Evolutionary conservation across 1,140 invertebrate genomes (phyloP), one percentile per base, ranked within the genome.

Genomic region (Trialeurodes vaporariorum): DNA sequence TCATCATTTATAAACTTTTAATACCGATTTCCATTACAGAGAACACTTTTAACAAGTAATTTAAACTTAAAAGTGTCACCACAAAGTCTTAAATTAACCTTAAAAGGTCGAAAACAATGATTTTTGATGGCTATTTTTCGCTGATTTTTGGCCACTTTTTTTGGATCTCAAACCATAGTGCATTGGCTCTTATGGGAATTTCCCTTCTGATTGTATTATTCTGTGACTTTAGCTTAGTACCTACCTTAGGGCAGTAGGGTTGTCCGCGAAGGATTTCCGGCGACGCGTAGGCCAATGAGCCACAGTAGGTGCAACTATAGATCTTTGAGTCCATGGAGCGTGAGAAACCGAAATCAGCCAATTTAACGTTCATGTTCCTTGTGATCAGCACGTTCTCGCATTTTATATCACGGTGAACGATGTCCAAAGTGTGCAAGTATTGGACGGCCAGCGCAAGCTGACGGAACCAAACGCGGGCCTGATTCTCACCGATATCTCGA

Each of bases 271-370:
- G 74, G 27, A 89, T 83, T 78, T 89, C 88, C 0, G 87, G 88
- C 0, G 88, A 84, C 0, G 84, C 87, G 71, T 90, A 89, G 1
- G 85, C 84, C 9, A 87, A 72, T 1, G 87, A 88, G 2, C 87
- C 87, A 71, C 87, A 90, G 71, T 86, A 89, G 11, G 87, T 89
- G 67, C 85, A 83, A 67, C 86, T 87, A 1, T 84, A 25, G 11
- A 62, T 40, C 59, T 65, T 58, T 0, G 26, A 12, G 0, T 60
- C 26, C 9, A 69, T 68, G 23, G 73, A 76, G 2, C 85, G 77
- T 1, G 85, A 82, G 73, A 94, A 93, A 24, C 92, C 92, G 79
- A 93, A 94, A 78, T 92, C 90, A 17, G 88, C 86, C n/a, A 91
- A 78, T 77, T 90, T 90, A 0, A 88, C 79, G 70, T 88, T 89